Conservation (phyloP, 2,113 vertebrate genomes). For the Oncorhynchus keta region DNA sequence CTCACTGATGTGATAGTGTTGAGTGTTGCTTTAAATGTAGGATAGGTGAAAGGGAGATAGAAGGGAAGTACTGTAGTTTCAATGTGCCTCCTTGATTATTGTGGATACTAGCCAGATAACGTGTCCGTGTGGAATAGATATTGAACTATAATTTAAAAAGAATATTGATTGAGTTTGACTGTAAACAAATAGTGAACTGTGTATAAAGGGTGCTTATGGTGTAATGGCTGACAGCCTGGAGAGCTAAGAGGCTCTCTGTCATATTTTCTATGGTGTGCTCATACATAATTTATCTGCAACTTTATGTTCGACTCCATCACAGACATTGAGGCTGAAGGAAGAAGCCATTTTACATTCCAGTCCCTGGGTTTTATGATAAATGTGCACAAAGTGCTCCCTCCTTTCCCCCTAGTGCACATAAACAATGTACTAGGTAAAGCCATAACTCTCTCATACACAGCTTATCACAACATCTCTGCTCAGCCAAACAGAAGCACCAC, state of each 20-base stretch:
- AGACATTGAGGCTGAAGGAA: conserved; percentile 89
- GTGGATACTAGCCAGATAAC: neutral
- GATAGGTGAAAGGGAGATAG: neutral
- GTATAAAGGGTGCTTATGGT: neutral
- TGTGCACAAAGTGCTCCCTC: conserved; percentile 84
- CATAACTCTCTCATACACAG: conserved; percentile 55
- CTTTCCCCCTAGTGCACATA: conserved; percentile 91
- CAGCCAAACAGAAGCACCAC: conserved; percentile 56
- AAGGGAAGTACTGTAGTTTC: neutral
- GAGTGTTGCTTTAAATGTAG: neutral
- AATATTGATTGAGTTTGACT: neutral
- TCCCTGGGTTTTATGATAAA: conserved; percentile 86
- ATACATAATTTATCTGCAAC: conserved; percentile 93
- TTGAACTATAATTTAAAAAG: neutral
- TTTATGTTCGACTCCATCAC: conserved; percentile 96
- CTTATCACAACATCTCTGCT: conserved; percentile 28
- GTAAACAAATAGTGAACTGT: neutral
- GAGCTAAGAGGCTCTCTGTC: conserved; percentile 88
- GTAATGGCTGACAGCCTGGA: conserved; percentile 80
- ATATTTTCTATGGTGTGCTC: conserved; percentile 86
- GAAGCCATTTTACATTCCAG: conserved; percentile 86
- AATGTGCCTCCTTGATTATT: neutral
- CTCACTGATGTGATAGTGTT: neutral
- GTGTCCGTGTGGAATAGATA: neutral
- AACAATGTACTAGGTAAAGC: conserved; percentile 67